Evolutionary conservation across 2,888 invertebrate genomes (phyloP).

Genomic region (Troides helena): DNA sequence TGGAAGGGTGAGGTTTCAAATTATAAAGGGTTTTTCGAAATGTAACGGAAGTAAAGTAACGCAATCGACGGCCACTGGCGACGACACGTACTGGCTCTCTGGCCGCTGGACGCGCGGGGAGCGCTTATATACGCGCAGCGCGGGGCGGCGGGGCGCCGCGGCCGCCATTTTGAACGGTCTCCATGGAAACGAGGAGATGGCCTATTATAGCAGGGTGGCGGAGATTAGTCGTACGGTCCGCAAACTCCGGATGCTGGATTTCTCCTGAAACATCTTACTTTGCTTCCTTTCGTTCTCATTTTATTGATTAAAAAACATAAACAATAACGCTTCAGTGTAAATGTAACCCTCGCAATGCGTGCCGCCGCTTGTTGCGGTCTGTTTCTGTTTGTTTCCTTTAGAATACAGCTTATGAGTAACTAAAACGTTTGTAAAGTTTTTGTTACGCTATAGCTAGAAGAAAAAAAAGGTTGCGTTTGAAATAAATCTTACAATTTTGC

Average conservation of each 20-base stretch:
- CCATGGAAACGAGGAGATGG: slow-evolving; percentile 76
- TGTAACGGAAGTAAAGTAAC: slow-evolving; percentile 47
- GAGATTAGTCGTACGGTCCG: slow-evolving; percentile 74
- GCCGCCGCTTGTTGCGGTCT: too few relatives aligned
- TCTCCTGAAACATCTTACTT: too few relatives aligned
- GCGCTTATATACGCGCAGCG: slow-evolving; percentile 63
- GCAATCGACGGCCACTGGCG: slow-evolving; percentile 50
- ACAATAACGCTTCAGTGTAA: too few relatives aligned
- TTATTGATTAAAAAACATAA: too few relatives aligned
- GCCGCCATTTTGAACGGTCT: slow-evolving; percentile 74
- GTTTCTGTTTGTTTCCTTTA: too few relatives aligned
- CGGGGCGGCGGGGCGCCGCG: slow-evolving; percentile 36
- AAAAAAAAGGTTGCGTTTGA: too few relatives aligned
- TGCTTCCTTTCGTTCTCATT: too few relatives aligned
- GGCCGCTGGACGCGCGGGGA: slow-evolving; percentile 49
- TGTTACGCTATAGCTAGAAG: too few relatives aligned
- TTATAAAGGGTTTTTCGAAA: slow-evolving; percentile 44
- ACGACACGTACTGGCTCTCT: slow-evolving; percentile 70
- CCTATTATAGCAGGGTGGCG: slow-evolving; percentile 78
- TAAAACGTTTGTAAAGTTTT: too few relatives aligned
- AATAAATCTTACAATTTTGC: too few relatives aligned
- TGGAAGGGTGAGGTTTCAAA: slow-evolving; percentile 31
- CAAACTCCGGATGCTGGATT: slow-evolving; percentile 38
- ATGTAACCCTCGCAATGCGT: too few relatives aligned
- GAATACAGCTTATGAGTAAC: too few relatives aligned